These are phyloP conservation scores for Aethina tumida DNA, from an alignment of 1,140 invertebrate species.

Conservation along the genomic window DNA sequence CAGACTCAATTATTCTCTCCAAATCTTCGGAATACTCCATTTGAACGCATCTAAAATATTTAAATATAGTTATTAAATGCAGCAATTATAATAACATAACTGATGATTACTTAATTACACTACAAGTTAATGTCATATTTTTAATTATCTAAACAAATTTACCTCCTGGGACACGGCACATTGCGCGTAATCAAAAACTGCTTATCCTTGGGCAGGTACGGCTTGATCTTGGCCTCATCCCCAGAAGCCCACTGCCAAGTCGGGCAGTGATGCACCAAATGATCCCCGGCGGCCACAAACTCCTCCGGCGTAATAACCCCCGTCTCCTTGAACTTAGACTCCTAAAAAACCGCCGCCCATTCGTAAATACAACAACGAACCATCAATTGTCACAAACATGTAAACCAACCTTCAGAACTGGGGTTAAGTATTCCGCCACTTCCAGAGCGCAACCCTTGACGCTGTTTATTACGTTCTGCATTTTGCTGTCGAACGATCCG, in stretches of 20 bases:
- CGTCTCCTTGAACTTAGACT: constrained; percentile 97
- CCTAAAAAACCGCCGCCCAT: constrained; percentile 44
- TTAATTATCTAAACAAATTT: constrained; percentile 60
- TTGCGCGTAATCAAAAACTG: constrained; percentile 96
- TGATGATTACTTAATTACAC: constrained; percentile 8
- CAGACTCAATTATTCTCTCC: constrained; percentile 81
- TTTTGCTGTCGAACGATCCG: too few relatives aligned
- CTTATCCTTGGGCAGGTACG: constrained; percentile 89
- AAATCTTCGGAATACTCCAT: constrained; percentile 86
- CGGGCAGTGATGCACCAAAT: constrained; percentile 97
- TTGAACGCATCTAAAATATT: constrained; percentile 34
- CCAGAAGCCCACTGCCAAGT: constrained; percentile 98
- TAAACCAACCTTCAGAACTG: constrained; percentile 76
- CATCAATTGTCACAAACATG: neutral
- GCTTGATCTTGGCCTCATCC: constrained; percentile 74
- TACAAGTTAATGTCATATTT: constrained; percentile 49
- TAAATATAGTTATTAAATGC: too few relatives aligned
- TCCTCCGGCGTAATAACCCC: constrained; percentile 94
- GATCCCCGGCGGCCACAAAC: constrained; percentile 96
- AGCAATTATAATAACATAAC: neutral
- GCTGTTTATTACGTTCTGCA: constrained; percentile 93
- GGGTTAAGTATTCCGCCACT: constrained; percentile 93
- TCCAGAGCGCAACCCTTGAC: constrained; percentile 91
- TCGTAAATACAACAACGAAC: neutral
- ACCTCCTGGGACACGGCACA: constrained; percentile 78